Percentiles rank a stretch among this genome's conserved stretches.
phyloP scores from a whole-genome alignment of 2,797 vertebrate species.

The Anabacerthia variegaticeps region DNA sequence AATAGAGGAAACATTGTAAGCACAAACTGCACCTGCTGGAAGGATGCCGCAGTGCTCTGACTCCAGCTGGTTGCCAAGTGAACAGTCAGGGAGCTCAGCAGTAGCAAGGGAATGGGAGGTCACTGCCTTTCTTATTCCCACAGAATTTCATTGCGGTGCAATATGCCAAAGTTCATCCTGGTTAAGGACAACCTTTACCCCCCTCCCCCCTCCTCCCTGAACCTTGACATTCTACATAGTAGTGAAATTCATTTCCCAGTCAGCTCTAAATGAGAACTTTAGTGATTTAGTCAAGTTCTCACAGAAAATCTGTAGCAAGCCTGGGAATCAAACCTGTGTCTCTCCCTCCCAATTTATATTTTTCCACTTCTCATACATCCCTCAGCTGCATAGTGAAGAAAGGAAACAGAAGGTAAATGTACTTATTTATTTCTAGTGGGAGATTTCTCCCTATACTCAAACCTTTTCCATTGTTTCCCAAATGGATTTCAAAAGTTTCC shows the following conservation, averaged over 20 bases:
- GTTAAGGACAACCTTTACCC: neutral
- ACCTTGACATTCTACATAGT: constrained; percentile 50
- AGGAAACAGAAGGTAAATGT: neutral
- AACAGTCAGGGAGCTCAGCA: neutral
- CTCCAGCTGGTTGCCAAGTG: constrained; percentile 1
- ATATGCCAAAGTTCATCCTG: constrained; percentile 56
- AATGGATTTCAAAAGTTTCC: neutral
- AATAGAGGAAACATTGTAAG: neutral
- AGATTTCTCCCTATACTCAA: neutral
- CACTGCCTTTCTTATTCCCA: constrained; percentile 52
- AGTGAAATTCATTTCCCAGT: constrained; percentile 22
- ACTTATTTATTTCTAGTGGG: neutral
- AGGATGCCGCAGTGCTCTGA: neutral
- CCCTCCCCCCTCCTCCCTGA: neutral
- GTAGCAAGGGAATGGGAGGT: constrained; percentile 38
- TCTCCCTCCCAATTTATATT: neutral
- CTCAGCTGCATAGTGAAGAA: neutral
- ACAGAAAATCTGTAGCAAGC: constrained; percentile 21
- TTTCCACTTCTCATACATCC: neutral
- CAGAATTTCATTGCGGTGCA: constrained; percentile 30
- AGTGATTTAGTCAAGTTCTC: neutral
- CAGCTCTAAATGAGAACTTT: constrained; percentile 6
- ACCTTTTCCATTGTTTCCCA: neutral
- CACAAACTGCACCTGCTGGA: constrained; percentile 46
- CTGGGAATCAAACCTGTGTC: constrained; percentile 1